Conservation (phyloP, 2,888 invertebrate genomes). For the Hyles lineata region DNA sequence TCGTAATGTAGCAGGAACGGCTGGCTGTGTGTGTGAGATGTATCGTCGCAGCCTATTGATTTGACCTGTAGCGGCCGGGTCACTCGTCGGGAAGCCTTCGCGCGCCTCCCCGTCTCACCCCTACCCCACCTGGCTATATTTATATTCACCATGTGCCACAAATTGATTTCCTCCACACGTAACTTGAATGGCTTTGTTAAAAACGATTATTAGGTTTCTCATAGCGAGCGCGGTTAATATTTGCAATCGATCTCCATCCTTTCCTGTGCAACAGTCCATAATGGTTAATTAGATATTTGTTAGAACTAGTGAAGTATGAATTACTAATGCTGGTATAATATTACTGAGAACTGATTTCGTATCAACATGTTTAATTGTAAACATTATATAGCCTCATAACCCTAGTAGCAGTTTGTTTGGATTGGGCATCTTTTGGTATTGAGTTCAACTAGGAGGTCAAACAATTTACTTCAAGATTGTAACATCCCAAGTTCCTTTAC, state of each 20-base stretch:
- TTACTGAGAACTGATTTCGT: too few relatives aligned
- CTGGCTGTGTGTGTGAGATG: background rate
- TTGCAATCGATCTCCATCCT: background rate
- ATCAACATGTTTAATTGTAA: too few relatives aligned
- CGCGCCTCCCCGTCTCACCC: background rate
- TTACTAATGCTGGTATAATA: too few relatives aligned
- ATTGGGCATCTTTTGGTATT: too few relatives aligned
- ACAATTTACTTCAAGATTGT: too few relatives aligned
- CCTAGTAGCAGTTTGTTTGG: too few relatives aligned
- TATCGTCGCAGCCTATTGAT: constrained; percentile 13
- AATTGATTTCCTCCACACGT: constrained; percentile 7
- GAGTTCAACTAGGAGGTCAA: too few relatives aligned
- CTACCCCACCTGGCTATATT: background rate
- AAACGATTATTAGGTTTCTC: background rate
- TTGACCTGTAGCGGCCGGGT: constrained; percentile 9
- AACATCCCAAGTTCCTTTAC: too few relatives aligned
- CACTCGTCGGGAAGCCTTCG: constrained; percentile 18
- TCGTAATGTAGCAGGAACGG: background rate
- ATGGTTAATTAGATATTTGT: background rate
- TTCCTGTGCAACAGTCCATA: background rate
- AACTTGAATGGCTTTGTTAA: background rate
- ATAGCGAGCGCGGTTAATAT: background rate
- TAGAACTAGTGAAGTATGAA: background rate
- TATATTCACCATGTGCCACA: constrained; percentile 9
- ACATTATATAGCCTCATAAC: too few relatives aligned